These are phyloP conservation scores for Dendrocopos noguchii DNA, from an alignment of 2,113 vertebrate species.

Conservation along the genomic window DNA sequence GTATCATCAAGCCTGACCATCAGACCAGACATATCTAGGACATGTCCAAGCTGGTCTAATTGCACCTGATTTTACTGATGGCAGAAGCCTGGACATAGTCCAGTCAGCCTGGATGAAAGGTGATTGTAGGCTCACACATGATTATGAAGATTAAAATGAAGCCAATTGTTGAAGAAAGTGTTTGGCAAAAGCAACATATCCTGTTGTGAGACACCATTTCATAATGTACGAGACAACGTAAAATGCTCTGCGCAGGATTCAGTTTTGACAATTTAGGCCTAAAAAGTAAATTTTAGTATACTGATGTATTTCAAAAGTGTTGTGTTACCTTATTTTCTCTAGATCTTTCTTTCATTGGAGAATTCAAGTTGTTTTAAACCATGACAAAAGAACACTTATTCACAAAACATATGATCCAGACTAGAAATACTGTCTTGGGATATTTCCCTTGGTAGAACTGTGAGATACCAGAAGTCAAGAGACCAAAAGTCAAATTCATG, in stretches of 20 bases:
- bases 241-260: not conserved
- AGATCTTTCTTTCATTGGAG: too few relatives aligned
- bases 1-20: not conserved
- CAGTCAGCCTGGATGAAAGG: not conserved
- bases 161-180: not conserved
- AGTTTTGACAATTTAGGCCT: not conserved
- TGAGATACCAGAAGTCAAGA: not conserved
- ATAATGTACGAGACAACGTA: not conserved
- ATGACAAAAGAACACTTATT: not conserved
- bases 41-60: not conserved
- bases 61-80: not conserved
- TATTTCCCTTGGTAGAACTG: not conserved
- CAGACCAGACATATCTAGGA: not conserved
- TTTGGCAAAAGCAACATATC: not conserved
- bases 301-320: not conserved
- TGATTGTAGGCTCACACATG: not conserved
- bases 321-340: not conserved
- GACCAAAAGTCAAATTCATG: not conserved
- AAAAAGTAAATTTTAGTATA: not conserved
- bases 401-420: not conserved
- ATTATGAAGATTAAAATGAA: not conserved
- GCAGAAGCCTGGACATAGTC: not conserved
- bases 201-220: not conserved
- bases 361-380: not conserved
- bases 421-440: not conserved